Conservation (phyloP, 2,797 vertebrate genomes). For the Malurus splendens region DNA sequence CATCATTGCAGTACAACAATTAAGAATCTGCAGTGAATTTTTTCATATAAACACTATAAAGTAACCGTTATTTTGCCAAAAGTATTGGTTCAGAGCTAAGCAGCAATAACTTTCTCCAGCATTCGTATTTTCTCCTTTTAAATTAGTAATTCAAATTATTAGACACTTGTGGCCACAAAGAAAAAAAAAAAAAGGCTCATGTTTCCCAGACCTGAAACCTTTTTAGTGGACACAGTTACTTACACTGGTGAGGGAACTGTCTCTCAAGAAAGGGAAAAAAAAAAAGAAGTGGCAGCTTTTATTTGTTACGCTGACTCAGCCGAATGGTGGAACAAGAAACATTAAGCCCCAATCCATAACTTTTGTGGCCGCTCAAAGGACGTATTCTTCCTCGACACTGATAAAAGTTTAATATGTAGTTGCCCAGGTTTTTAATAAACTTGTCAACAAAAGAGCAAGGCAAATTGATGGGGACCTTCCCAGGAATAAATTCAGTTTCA, state of each 20-base stretch:
- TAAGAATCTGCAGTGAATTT: neutral
- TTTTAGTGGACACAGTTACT: neutral
- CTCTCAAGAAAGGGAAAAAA: neutral
- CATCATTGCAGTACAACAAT: neutral
- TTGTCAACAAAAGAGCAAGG: slow-evolving; percentile 73
- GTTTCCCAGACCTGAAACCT: neutral
- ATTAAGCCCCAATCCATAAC: slow-evolving; percentile 53
- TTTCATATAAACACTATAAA: neutral
- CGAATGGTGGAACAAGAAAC: neutral
- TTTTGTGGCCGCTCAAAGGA: slow-evolving; percentile 52
- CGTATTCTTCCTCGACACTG: slow-evolving; percentile 59
- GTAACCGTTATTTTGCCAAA: neutral
- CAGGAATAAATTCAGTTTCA: slow-evolving; percentile 67
- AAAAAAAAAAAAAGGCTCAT: neutral
- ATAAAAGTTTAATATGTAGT: slow-evolving; percentile 73
- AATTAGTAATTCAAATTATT: slow-evolving; percentile 38
- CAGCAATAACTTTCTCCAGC: neutral
- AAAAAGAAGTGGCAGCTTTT: slow-evolving; percentile 3
- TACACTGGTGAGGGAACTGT: neutral
- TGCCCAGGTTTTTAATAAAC: slow-evolving; percentile 79
- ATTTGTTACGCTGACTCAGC: slow-evolving; percentile 57
- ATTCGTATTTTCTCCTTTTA: slow-evolving; percentile 1
- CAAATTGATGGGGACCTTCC: slow-evolving; percentile 75
- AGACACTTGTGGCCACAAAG: neutral
- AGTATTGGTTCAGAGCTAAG: neutral